phyloP scores from a whole-genome alignment of 2,888 invertebrate species.

The Dermolepida albohirtum region DNA sequence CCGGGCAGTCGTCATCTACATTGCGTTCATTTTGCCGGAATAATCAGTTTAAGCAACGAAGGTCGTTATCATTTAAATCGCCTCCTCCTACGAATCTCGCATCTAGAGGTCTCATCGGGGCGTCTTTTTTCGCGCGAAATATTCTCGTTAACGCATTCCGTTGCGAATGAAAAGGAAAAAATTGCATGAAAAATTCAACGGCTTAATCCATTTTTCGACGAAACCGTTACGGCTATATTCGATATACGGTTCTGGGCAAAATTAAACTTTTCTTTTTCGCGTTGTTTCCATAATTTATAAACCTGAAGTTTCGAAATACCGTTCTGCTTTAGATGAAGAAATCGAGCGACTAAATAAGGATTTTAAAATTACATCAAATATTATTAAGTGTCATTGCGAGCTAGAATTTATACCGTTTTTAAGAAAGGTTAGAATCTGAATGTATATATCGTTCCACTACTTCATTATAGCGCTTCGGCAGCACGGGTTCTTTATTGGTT shows the following conservation, averaged over 20 bases:
- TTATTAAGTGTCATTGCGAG: no score
- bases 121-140: slow-evolving; percentile 17
- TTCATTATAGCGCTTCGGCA: no score
- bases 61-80: slow-evolving; percentile 35
- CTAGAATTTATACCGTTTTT: no score
- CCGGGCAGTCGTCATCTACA: neutral
- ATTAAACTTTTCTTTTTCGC: slow-evolving; percentile 10
- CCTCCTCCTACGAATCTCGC: slow-evolving; percentile 26
- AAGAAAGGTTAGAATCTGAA: no score
- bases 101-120: slow-evolving; percentile 17
- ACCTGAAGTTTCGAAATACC: slow-evolving; percentile 2
- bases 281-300: slow-evolving; percentile 28
- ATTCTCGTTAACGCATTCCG: slow-evolving; percentile 35
- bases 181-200: slow-evolving; percentile 37
- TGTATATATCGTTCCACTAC: no score
- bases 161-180: slow-evolving; percentile 33
- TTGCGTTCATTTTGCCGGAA: slow-evolving; percentile 23
- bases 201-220: slow-evolving; percentile 26
- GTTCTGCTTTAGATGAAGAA: no score
- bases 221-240: slow-evolving; percentile 24
- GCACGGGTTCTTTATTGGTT: no score
- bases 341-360: no score
- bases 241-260: slow-evolving; percentile 21
- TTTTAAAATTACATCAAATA: no score
- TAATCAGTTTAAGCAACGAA: slow-evolving; percentile 32